Base-by-base conservation (phyloP, 2,113 vertebrate genomes). In the Brevimyrus niger region DNA sequence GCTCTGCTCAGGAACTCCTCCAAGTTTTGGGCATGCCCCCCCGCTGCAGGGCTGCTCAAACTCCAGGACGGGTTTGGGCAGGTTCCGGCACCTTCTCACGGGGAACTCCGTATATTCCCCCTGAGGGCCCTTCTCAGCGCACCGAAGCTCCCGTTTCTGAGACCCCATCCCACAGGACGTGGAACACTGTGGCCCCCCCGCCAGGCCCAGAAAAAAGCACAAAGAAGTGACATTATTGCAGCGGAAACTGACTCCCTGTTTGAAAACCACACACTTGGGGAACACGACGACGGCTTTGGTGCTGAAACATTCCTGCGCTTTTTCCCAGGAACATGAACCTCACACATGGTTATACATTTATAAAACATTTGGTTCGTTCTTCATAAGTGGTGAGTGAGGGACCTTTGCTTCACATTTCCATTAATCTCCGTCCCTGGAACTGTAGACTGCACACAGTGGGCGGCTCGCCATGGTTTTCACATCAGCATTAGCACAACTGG, bases 21-120 rank as follows among this genome's bases (percentile, higher is more conserved):
- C 90, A 38, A 90, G 92, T 0, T 93, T 92, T 0, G 95, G 96
- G 85, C 98, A 99, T 0, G 94, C 91, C 42, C 94, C 95, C 84
- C 65, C 94, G 94, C 94, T 96, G 90, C 98, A 99, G 27, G 93
- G 80, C 93, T 97, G 97, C 92, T 98, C 96, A 89, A 99, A 94
- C 61, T 95, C 93, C 6, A 95, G 76, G n/a, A 92, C 90, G 3
- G 96, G 96, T 92, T 97, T 98, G 92, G 95, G 96, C 83, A 97
- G 91, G 58, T 97, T 96, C 88, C 98, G 97, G 93, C 98, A 99
- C 58, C 98, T 95, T 73, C 97, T 95, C 84, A 94, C 89, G 0
- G 98, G 97, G 90, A 98, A 97, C 44, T 97, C 96, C 51, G 97
- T 76, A 90, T 97, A 91, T 90, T 97, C 97, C 65, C 97, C 97